These are phyloP conservation scores for Columba janthina DNA, from an alignment of 2,113 vertebrate genomes.

Conservation along the genomic window DNA sequence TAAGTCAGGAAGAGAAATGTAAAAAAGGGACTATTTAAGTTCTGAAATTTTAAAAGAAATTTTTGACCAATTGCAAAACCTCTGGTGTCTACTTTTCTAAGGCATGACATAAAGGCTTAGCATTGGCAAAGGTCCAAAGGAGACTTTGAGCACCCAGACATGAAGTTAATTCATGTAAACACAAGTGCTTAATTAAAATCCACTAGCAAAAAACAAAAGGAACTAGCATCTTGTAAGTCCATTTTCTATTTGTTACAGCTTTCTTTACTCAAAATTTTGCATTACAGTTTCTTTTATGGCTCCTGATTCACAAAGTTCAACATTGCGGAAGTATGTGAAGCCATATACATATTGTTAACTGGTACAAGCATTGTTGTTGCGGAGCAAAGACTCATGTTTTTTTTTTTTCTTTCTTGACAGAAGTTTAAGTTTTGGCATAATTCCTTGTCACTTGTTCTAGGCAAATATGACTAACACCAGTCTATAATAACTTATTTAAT, in stretches of 20 bases:
- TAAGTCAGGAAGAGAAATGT: not conserved
- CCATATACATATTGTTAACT: not conserved
- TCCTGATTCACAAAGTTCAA: not conserved
- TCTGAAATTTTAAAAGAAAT: not conserved
- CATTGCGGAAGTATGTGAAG: not conserved
- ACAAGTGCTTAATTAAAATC: not conserved
- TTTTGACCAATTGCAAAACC: not conserved
- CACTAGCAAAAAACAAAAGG: not conserved
- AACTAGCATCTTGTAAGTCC: not conserved
- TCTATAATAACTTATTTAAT: not conserved
- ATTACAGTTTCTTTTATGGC: not conserved
- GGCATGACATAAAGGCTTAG: not conserved
- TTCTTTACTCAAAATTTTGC: not conserved
- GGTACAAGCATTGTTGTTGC: not conserved
- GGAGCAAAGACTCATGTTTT: not conserved
- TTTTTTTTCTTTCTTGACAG: not conserved
- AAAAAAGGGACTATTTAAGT: not conserved
- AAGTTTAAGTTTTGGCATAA: not conserved
- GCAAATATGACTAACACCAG: not conserved
- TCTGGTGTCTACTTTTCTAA: not conserved
- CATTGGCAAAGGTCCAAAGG: not conserved
- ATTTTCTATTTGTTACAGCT: not conserved
- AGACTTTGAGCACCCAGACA: not conserved
- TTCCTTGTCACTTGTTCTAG: not conserved
- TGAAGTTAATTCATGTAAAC: not conserved